phyloP scores from a whole-genome alignment of 2,113 vertebrate species.

The Macrotus californicus region DNA sequence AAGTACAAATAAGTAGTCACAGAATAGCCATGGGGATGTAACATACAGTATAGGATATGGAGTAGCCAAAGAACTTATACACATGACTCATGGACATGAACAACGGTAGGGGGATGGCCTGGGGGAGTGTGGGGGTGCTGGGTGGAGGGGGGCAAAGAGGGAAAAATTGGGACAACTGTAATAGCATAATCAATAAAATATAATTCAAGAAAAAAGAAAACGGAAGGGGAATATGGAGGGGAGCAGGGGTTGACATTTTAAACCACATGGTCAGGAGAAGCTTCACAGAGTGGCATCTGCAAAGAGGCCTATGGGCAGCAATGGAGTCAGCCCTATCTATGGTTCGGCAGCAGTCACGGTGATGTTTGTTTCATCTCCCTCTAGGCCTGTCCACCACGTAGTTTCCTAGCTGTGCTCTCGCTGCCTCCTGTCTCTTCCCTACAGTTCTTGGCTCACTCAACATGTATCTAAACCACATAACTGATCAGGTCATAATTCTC shows the following conservation, averaged over 20 bases:
- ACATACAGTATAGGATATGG: no score
- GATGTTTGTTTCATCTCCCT: background rate
- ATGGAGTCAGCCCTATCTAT: fast-evolving
- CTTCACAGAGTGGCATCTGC: background rate
- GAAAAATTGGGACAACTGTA: no score
- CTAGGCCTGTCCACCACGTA: background rate
- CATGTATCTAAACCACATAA: background rate
- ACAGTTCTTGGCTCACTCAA: background rate
- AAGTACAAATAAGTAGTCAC: no score
- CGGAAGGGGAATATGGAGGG: background rate
- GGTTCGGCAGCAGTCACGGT: background rate
- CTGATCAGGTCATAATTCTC: background rate
- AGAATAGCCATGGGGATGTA: no score
- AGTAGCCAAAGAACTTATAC: no score
- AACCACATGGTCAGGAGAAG: background rate
- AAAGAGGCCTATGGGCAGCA: background rate
- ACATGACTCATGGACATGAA: no score
- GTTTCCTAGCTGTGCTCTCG: background rate
- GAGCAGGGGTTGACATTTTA: background rate
- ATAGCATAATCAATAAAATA: no score
- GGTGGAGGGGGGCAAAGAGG: no score
- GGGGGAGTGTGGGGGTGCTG: no score
- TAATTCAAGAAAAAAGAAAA: background rate
- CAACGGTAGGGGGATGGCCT: no score
- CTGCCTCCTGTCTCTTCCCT: background rate